Conservation (phyloP, 2,113 vertebrate species). For the Peromyscus californicus region DNA sequence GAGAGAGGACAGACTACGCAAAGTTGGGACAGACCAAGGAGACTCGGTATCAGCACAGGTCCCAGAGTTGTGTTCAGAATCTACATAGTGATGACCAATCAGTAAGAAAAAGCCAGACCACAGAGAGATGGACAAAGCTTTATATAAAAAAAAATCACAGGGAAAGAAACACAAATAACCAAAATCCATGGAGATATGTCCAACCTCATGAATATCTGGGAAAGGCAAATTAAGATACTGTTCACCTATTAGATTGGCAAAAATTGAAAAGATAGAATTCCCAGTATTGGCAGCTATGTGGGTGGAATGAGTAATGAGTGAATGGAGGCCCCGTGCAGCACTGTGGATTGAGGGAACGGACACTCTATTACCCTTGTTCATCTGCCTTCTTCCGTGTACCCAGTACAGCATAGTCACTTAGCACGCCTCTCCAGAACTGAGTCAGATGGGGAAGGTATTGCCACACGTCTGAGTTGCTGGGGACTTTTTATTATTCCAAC, state of each 20-base stretch:
- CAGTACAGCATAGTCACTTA: background rate
- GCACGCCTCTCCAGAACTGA: background rate
- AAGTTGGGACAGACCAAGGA: background rate
- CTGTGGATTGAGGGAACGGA: accelerated
- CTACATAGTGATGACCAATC: background rate
- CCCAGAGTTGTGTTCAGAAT: background rate
- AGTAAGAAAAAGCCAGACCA: background rate
- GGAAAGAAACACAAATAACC: background rate
- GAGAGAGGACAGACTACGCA: background rate
- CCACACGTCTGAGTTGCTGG: background rate
- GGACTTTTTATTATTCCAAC: background rate
- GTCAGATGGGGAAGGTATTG: background rate
- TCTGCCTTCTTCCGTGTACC: background rate
- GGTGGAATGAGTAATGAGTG: background rate
- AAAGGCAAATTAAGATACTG: background rate
- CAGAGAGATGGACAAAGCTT: background rate
- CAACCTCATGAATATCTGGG: background rate
- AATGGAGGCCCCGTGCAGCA: accelerated
- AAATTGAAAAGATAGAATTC: background rate
- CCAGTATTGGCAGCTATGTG: background rate
- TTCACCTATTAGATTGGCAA: background rate
- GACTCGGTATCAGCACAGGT: background rate
- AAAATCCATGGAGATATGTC: background rate
- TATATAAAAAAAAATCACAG: background rate
- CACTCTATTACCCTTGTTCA: background rate